These are phyloP conservation scores for Rhabdomys pumilio DNA, from an alignment of 2,797 vertebrate species.

Conservation along the genomic window DNA sequence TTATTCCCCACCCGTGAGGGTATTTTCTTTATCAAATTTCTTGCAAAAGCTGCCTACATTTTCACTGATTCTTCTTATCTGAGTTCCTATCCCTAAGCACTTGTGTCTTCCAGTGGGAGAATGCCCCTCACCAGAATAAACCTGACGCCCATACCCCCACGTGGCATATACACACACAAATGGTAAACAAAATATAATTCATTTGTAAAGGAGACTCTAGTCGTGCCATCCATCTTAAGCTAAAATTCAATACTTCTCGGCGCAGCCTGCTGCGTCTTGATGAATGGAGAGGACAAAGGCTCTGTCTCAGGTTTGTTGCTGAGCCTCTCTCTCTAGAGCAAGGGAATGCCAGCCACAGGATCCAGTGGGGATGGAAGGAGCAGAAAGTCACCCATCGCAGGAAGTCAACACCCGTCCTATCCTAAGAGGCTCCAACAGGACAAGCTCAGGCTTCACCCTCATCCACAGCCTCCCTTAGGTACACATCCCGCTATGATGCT, in stretches of 20 bases:
- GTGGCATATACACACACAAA: slow-evolving; percentile 33
- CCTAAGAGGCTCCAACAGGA: neutral
- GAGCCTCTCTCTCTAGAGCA: neutral
- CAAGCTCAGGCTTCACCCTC: neutral
- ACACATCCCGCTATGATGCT: neutral
- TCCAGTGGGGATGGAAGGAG: neutral
- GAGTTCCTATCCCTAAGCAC: neutral
- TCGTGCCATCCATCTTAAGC: slow-evolving; percentile 81
- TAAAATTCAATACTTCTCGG: slow-evolving; percentile 85
- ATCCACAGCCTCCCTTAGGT: neutral
- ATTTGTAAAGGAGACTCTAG: slow-evolving; percentile 85
- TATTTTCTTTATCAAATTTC: slow-evolving; percentile 41
- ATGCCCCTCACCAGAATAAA: neutral
- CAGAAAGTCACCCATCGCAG: too few relatives aligned
- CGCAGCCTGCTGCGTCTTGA: slow-evolving; percentile 75
- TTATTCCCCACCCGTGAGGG: neutral
- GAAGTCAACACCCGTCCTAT: neutral
- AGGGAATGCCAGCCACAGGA: neutral
- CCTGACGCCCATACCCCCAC: neutral
- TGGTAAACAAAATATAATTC: slow-evolving; percentile 85
- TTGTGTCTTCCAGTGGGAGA: neutral
- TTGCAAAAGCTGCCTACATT: slow-evolving; percentile 25
- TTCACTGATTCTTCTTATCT: neutral
- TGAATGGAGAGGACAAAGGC: slow-evolving; percentile 78
- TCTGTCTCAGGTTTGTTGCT: neutral